A percentile compares a stretch with the other conserved stretches of the same genome.
Conservation (phyloP, 1,140 invertebrate species). For the Eupeodes corollae region DNA sequence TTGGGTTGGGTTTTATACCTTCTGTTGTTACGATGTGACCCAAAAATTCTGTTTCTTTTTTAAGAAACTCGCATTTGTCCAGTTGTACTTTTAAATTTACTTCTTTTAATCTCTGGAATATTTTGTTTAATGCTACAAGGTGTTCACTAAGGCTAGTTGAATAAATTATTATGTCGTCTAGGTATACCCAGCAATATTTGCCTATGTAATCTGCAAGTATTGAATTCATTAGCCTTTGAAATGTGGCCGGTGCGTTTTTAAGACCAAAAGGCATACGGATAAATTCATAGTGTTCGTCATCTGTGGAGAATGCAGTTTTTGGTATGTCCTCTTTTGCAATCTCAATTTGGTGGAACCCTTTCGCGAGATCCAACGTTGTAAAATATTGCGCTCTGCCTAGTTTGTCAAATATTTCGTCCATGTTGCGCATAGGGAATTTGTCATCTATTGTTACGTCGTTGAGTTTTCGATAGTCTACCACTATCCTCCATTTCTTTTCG, state of each 20-base stretch:
- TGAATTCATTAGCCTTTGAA: slow-evolving; percentile 38
- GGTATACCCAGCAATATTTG: slow-evolving; percentile 22
- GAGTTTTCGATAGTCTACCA: slow-evolving; percentile 32
- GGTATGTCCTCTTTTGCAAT: slow-evolving; percentile 6
- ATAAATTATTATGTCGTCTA: slow-evolving; percentile 30
- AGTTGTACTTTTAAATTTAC: slow-evolving; percentile 18
- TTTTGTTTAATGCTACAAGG: slow-evolving; percentile 17
- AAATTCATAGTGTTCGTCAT: slow-evolving; percentile 10
- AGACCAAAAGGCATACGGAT: slow-evolving; percentile 36
- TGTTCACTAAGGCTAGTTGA: slow-evolving; percentile 22
- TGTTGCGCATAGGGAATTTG: slow-evolving; percentile 14
- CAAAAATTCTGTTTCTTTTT: slow-evolving; percentile 22
- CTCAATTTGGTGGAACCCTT: slow-evolving; percentile 37
- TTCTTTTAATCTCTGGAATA: slow-evolving; percentile 29
- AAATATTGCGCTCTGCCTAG: slow-evolving; percentile 10
- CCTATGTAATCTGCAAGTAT: slow-evolving; percentile 19
- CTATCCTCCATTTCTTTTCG: slow-evolving; percentile 22
- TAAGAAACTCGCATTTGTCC: too few species aligned
- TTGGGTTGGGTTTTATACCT: slow-evolving; percentile 13
- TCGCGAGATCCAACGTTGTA: slow-evolving; percentile 14
- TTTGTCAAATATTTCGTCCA: slow-evolving; percentile 11
- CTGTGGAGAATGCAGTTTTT: slow-evolving; percentile 14
- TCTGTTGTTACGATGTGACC: slow-evolving; percentile 21
- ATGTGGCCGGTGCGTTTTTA: slow-evolving; percentile 34
- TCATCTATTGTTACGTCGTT: slow-evolving; percentile 13